These are phyloP conservation scores for Pelvicachromis taeniatus DNA, from an alignment of 2,113 vertebrate genomes.

Conservation along the genomic window DNA sequence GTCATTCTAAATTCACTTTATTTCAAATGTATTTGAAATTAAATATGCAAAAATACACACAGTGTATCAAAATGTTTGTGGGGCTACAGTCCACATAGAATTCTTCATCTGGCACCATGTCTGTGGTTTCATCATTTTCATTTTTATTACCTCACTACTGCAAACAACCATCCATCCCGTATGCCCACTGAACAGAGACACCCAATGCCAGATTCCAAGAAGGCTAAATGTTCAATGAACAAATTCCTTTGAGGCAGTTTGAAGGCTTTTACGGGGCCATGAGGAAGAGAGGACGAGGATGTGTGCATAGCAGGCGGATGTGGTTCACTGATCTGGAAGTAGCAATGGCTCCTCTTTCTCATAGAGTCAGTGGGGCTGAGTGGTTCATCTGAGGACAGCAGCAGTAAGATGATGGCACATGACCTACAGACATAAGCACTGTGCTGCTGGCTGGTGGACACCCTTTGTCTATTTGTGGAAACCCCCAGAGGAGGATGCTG, in stretches of 20 bases:
- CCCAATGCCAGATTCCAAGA: not conserved
- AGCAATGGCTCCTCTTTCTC: not conserved
- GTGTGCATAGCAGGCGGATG: slow-evolving; percentile 11
- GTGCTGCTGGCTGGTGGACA: not conserved
- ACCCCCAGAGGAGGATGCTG: not conserved
- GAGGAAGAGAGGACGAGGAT: not conserved
- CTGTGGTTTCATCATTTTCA: not conserved
- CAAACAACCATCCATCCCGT: not conserved
- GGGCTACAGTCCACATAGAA: not conserved
- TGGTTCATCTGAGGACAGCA: slow-evolving; percentile 50
- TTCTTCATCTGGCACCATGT: not conserved
- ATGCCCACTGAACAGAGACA: slow-evolving; percentile 43
- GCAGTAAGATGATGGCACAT: not conserved
- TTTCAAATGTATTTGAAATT: not conserved
- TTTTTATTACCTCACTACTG: not conserved
- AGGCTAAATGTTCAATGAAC: not conserved
- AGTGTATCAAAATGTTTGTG: not conserved
- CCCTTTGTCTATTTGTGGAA: not conserved
- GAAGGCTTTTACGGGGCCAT: not conserved
- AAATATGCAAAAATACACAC: not conserved
- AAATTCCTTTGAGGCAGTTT: not conserved
- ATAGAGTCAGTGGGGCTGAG: not conserved
- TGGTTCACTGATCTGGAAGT: slow-evolving; percentile 47
- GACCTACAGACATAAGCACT: not conserved
- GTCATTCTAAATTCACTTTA: not conserved